Base-by-base conservation (phyloP, 2,797 vertebrate species). In the Tapirus indicus region DNA sequence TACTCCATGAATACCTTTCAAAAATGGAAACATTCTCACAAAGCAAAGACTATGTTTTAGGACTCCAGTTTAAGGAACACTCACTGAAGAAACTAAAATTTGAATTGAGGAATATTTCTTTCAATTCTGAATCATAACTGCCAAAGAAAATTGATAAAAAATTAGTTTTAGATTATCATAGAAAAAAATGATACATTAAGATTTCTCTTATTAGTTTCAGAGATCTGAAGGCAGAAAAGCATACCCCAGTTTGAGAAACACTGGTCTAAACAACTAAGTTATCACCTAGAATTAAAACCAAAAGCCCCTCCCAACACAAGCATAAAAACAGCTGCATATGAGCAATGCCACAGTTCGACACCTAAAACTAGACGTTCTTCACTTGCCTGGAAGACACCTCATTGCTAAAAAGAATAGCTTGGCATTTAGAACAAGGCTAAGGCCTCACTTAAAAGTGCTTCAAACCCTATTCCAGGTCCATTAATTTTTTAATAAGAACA, bases 11-110 rank as follows among this genome's bases (percentile, higher is more conserved):
- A 86, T 85, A 13, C 8, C 41, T 95, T 94, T 86, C n/a, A 91
- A 91, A 91, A 66, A 38, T 23, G 6, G n/a, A 71, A 91, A 93
- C 90, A 54, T 56, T 82, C 35, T 88, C 32, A 91, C 12, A 94
- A 83, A 78, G 13, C 21, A 3, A 93, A 44, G 9, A 68, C 13
- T 60, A 62, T 84, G 72, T 68, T 85, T 47, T 92, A 91, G 8
- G 35, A 82, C 5, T 52, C 29, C 23, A 79, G 18, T 58, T 96
- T 85, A 80, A 85, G 29, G 49, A 91, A 93, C 12, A 83, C 5
- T 75, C 29, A 85, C 13, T 49, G 49, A 85, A 38, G 14, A 74
- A 71, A 68, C n/a, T 44, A n/a, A 94, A 91, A 90, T 80, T 23
- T 66, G 41, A 77, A 71, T 21, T 6, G 17, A 83, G 29, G 35